Percentiles rank a stretch among this genome's conserved stretches.
Conservation (phyloP, 2,113 vertebrate genomes). For the Erythrocebus patas region DNA sequence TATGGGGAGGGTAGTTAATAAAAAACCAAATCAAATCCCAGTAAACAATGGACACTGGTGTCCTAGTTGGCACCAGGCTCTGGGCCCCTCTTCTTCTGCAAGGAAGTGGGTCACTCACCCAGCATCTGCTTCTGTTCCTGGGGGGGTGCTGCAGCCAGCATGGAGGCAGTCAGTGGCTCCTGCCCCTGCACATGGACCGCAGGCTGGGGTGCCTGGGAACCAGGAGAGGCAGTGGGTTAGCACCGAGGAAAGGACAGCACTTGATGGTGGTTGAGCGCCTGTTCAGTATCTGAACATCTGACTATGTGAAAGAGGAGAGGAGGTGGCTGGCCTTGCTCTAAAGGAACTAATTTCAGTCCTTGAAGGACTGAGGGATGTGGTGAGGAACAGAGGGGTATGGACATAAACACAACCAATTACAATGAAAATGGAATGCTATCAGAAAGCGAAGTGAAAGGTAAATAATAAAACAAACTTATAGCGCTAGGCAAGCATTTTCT, state of each 20-base stretch:
- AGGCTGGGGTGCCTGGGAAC: constrained; percentile 89
- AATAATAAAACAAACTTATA: background rate
- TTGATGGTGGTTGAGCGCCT: background rate
- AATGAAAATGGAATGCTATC: background rate
- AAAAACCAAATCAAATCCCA: background rate
- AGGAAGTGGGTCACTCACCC: constrained; percentile 81
- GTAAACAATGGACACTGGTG: background rate
- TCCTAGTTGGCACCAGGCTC: background rate
- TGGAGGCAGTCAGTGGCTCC: constrained; percentile 96
- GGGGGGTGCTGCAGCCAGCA: constrained; percentile 96
- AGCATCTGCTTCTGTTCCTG: constrained; percentile 99
- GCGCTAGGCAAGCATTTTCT: background rate
- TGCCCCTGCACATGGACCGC: constrained; percentile 98
- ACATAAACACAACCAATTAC: background rate
- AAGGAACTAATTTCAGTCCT: background rate
- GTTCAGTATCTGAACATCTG: background rate
- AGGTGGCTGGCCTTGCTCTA: background rate
- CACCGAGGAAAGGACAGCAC: background rate
- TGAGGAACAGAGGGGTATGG: background rate
- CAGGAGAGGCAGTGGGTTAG: background rate
- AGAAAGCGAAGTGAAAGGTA: background rate
- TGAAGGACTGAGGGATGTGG: background rate
- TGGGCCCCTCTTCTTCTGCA: background rate
- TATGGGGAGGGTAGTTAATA: constrained; percentile 58
- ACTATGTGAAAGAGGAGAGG: background rate